Conservation (phyloP, 2,113 vertebrate species). For the Ursus arctos region DNA sequence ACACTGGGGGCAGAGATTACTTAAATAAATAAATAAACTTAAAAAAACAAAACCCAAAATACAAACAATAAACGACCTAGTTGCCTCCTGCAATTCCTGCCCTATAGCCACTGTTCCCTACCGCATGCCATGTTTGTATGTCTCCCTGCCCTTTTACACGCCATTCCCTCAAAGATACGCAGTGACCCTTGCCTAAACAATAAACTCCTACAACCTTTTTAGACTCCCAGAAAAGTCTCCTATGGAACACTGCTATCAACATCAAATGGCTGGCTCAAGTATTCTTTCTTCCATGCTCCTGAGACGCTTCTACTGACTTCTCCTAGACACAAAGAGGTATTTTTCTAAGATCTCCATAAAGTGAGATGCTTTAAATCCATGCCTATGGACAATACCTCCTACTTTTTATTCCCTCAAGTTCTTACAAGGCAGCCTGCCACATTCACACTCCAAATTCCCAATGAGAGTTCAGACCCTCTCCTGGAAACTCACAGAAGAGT, state of each 20-base stretch:
- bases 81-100: not conserved
- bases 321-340: not conserved
- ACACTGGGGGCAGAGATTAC: not conserved
- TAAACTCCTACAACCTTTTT: not conserved
- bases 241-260: not conserved
- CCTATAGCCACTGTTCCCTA: not conserved
- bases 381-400: not conserved
- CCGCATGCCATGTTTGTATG: not conserved
- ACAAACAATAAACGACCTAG: not conserved
- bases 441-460: not conserved
- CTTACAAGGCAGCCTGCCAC: not conserved
- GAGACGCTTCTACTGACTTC: not conserved
- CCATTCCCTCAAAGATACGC: not conserved
- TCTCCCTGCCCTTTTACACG: not conserved
- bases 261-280: not conserved
- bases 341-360: conserved; percentile 25
- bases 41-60: not conserved
- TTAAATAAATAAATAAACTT: not conserved
- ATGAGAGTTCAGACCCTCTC: not conserved
- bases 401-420: not conserved
- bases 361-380: not conserved
- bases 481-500: not conserved
- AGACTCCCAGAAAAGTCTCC: not conserved
- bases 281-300: not conserved
- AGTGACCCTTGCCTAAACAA: not conserved